These are phyloP conservation scores for Ormia ochracea DNA, from an alignment of 2,888 invertebrate species.

Conservation along the genomic window DNA sequence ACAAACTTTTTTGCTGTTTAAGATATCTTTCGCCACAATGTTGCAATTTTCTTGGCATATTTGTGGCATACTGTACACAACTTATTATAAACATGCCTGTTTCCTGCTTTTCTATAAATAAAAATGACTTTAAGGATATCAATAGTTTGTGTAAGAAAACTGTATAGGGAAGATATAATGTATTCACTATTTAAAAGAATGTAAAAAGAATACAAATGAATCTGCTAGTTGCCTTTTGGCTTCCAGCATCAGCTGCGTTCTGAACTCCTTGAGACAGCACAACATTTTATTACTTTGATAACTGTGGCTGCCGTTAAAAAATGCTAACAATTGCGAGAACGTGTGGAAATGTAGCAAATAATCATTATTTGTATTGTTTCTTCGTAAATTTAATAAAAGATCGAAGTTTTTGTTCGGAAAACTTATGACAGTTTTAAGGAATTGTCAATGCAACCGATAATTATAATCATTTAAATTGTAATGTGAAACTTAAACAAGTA, in stretches of 20 bases:
- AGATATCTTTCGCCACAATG: neutral
- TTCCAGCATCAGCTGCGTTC: conserved; percentile 11
- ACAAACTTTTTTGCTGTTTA: neutral
- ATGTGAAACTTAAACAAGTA: neutral
- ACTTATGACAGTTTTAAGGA: neutral
- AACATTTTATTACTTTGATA: conserved; percentile 18
- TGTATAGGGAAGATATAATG: neutral
- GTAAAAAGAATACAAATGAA: neutral
- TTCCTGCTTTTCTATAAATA: neutral
- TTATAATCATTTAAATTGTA: neutral
- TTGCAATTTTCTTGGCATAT: conserved; percentile 3
- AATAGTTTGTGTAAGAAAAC: neutral
- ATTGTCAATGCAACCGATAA: neutral
- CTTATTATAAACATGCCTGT: neutral
- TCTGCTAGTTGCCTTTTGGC: neutral
- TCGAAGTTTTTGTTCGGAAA: neutral
- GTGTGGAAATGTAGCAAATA: neutral
- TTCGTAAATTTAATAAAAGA: too few relatives aligned
- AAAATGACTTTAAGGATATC: conserved; percentile 13
- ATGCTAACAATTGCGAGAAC: neutral
- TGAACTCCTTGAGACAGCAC: conserved; percentile 7
- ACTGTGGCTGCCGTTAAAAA: conserved; percentile 1
- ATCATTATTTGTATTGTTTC: neutral
- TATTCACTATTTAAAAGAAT: neutral
- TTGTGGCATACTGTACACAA: neutral